A percentile compares a stretch with the other conserved stretches of the same genome.
Conservation (phyloP, 2,888 invertebrate species). For the Metopia argyrocephala region DNA sequence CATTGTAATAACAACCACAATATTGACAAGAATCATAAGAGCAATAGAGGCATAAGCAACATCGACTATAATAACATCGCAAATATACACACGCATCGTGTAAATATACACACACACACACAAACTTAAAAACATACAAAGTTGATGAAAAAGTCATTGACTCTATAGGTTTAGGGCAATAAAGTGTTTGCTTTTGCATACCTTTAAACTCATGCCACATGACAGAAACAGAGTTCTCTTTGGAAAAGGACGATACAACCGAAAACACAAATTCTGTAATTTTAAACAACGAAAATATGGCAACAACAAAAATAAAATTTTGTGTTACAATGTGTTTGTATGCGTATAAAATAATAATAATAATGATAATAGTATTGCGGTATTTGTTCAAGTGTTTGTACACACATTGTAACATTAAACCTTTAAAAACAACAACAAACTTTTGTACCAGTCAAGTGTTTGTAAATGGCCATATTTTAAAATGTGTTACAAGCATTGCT, state of each 20-base stretch:
- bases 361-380: conserved; percentile 51
- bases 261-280: conserved; percentile 18
- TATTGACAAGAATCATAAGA: conserved; percentile 6
- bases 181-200: conserved; percentile 52
- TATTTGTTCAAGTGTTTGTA: conserved; percentile 64
- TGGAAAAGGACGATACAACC: conserved; percentile 40
- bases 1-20: background rate
- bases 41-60: too few relatives aligned
- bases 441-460: conserved; percentile 38
- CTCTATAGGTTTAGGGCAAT: conserved; percentile 74
- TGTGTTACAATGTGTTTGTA: background rate
- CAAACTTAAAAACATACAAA: conserved; percentile 68
- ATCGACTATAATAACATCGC: background rate
- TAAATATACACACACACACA: background rate
- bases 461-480: conserved; percentile 41
- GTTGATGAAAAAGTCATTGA: conserved; percentile 74
- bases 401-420: conserved; percentile 60
- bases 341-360: background rate
- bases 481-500: background rate
- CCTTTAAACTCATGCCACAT: conserved; percentile 28
- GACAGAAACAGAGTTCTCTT: conserved; percentile 53
- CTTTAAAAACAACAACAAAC: conserved; percentile 38
- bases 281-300: conserved; percentile 12
- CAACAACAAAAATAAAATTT: conserved; percentile 3
- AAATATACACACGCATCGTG: background rate